A percentile compares a stretch with the other conserved stretches of the same genome.
These are phyloP conservation scores for Dermatemys mawii DNA, from an alignment of 2,113 vertebrate species.

Conservation along the genomic window DNA sequence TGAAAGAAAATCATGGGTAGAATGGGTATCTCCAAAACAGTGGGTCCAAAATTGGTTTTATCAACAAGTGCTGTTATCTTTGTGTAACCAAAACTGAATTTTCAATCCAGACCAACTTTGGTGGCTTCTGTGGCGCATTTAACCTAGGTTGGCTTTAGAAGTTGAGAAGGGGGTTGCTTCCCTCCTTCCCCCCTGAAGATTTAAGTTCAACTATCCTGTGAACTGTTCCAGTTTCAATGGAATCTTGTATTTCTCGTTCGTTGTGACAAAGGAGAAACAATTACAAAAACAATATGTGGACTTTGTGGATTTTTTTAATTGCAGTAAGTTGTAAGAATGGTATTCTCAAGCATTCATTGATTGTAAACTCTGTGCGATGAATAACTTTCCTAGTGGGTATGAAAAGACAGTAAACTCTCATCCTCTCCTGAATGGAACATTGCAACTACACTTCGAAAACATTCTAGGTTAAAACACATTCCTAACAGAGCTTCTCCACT, in stretches of 20 bases:
- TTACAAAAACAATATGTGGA: fast-evolving
- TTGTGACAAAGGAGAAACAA: conserved; percentile 42
- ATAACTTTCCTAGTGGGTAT: fast-evolving
- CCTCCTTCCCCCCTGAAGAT: not conserved
- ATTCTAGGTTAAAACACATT: not conserved
- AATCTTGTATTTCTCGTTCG: conserved; percentile 58
- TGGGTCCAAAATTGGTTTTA: not conserved
- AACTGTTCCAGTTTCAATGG: conserved; percentile 19
- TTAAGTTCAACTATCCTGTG: conserved; percentile 23
- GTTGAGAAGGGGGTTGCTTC: not conserved
- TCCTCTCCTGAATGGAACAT: not conserved
- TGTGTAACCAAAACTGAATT: fast-evolving
- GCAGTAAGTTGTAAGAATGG: not conserved
- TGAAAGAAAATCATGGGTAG: fast-evolving
- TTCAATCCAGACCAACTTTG: not conserved
- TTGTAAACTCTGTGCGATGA: fast-evolving
- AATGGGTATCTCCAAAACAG: not conserved
- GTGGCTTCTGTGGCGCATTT: not conserved
- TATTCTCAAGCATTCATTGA: fast-evolving
- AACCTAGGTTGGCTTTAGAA: not conserved
- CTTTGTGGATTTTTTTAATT: not conserved
- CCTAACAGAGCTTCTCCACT: not conserved
- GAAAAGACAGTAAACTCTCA: not conserved
- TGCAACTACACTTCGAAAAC: not conserved
- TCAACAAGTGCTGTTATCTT: not conserved